Percentiles rank a stretch among this genome's conserved stretches.
phyloP scores from a whole-genome alignment of 2,888 invertebrate species.

The Lasioglossum malachurum region DNA sequence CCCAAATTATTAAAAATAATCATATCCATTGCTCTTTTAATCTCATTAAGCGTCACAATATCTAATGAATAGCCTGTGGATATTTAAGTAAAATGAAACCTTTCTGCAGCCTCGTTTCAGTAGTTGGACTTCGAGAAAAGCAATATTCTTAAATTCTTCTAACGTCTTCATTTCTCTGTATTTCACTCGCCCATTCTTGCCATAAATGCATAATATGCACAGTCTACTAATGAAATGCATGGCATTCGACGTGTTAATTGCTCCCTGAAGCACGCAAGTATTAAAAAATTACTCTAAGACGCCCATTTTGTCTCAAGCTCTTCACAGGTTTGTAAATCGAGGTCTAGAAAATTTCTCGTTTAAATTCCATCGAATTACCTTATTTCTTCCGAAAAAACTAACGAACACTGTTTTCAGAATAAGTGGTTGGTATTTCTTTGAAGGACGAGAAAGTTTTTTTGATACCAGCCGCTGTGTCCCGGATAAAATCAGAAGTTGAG shows the following conservation, averaged over 20 bases:
- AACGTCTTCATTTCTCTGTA: background rate
- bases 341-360: background rate
- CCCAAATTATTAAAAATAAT: background rate
- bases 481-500: slow-evolving; percentile 15
- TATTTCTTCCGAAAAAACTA: background rate
- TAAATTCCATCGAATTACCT: background rate
- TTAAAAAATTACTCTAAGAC: background rate
- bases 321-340: background rate
- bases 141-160: background rate
- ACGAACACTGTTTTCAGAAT: background rate
- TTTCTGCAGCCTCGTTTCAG: no score
- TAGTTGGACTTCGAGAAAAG: no score
- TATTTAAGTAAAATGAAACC: no score
- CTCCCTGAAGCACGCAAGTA: background rate
- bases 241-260: background rate
- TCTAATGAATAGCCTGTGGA: background rate
- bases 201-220: background rate
- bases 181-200: background rate
- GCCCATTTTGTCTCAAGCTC: background rate
- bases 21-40: background rate
- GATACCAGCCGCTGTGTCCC: background rate
- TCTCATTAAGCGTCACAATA: background rate
- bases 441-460: background rate
- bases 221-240: background rate
- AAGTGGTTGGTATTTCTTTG: background rate